These are phyloP conservation scores for Lophochroa leadbeateri DNA, from an alignment of 2,113 vertebrate species.

Conservation along the genomic window DNA sequence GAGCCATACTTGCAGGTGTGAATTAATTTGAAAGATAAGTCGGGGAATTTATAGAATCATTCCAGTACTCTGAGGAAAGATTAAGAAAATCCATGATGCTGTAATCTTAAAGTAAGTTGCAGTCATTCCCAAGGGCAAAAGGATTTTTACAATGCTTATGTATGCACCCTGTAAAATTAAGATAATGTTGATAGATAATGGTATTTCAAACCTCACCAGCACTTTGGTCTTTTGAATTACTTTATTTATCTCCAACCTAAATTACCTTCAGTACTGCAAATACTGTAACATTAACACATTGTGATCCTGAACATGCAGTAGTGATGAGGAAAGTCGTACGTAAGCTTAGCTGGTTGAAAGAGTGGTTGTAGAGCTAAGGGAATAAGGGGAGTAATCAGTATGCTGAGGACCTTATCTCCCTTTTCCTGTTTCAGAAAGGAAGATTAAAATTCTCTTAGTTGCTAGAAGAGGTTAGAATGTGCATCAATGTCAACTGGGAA, in stretches of 20 bases:
- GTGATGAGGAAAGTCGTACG: not conserved
- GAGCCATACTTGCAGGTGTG: not conserved
- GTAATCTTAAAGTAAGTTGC: not conserved
- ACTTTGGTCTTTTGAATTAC: not conserved
- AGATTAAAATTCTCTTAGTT: not conserved
- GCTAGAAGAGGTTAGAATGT: not conserved
- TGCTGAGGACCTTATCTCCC: not conserved
- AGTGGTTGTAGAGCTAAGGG: not conserved
- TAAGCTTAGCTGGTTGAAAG: not conserved
- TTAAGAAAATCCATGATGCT: not conserved
- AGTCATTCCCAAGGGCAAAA: not conserved
- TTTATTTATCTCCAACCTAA: not conserved
- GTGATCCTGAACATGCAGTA: not conserved
- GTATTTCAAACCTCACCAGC: not conserved
- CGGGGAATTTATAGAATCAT: not conserved
- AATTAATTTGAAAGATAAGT: constrained; percentile 14
- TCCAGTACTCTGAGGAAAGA: not conserved
- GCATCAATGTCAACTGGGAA: not conserved
- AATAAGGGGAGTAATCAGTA: not conserved
- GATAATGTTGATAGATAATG: not conserved
- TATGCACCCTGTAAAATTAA: not conserved
- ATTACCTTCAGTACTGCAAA: not conserved
- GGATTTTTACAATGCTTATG: not conserved
- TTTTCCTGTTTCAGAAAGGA: not conserved
- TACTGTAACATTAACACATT: not conserved